Base-by-base conservation (phyloP, 2,113 vertebrate species). In the Mastomys coucha region DNA sequence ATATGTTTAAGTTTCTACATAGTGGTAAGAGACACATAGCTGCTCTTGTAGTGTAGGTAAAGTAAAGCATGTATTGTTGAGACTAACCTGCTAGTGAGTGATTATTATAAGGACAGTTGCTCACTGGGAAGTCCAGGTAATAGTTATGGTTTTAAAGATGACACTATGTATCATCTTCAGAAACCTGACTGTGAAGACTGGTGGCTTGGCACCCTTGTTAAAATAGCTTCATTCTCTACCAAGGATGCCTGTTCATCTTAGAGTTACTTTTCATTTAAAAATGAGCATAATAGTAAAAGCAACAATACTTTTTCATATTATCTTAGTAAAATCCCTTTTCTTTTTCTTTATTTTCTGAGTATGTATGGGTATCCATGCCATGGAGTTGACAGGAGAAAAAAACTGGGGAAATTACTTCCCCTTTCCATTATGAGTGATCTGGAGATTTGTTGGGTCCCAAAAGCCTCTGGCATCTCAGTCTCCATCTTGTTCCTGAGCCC, bases 401-500 rank as follows among this genome's bases (percentile, higher is more conserved):
- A 63, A 17, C 0, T 11, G 7, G 19, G 26, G 42, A 7, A 4
- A 63, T 63, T n/a, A 39, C 14, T 82, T 49, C 3, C 5, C 20
- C 28, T 2, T 49, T 67, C 28, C 14, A 19, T 22, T 9, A 3
- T 49, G 42, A 67, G 16, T 69, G 2, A 49, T 12, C 4, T 67
- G 10, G 3, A 67, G 28, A 45, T 45, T 45, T 45, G 45, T 45
- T 45, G 45, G 45, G 45, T 3, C 45, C 45, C 45, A 45, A 45
- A 45, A 45, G 45, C 45, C 45, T 45, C 45, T 45, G 45, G 3
- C 45, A 45, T 45, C 45, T 45, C 45, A 45, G 45, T 45, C 45
- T 45, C 45, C 45, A 45, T 45, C 45, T 45, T 45, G 45, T 45
- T 5, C 45, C 45, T 45, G 45, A 4, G 45, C 45, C 45, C 45